phyloP scores from a whole-genome alignment of 1,140 invertebrate species.

The Bombus picipes region DNA sequence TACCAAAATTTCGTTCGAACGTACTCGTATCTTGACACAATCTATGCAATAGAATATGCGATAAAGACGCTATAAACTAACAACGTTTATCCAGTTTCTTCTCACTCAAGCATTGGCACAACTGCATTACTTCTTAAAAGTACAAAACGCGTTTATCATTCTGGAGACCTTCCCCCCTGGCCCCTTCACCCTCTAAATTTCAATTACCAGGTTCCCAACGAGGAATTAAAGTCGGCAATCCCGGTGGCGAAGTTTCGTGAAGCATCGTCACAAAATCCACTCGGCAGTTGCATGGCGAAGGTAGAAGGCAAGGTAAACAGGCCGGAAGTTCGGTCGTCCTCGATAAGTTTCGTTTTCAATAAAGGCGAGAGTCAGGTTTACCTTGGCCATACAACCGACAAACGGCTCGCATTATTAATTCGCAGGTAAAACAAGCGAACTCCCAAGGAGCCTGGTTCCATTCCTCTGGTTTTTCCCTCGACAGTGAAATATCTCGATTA shows the following conservation, averaged over 20 bases:
- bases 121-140: neutral
- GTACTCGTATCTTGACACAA: too few species aligned
- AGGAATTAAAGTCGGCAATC: neutral
- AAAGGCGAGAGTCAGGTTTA: neutral
- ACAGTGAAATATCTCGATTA: slow-evolving; percentile 47
- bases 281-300: neutral
- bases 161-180: neutral
- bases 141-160: neutral
- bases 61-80: too few species aligned
- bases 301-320: neutral
- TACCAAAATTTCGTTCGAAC: too few species aligned
- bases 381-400: neutral
- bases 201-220: neutral
- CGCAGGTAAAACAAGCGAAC: neutral
- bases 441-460: neutral
- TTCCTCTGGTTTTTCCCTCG: neutral
- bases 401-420: neutral
- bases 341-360: slow-evolving; percentile 21
- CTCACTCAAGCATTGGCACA: too few species aligned
- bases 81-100: too few species aligned
- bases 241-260: neutral
- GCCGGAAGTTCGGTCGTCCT: neutral
- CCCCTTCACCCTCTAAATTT: neutral
- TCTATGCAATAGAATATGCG: too few species aligned
- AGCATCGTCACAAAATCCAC: neutral